Percentiles rank a stretch among this genome's conserved stretches.
Conservation (phyloP, 2,797 vertebrate genomes). For the Tauraco hartlaubi region DNA sequence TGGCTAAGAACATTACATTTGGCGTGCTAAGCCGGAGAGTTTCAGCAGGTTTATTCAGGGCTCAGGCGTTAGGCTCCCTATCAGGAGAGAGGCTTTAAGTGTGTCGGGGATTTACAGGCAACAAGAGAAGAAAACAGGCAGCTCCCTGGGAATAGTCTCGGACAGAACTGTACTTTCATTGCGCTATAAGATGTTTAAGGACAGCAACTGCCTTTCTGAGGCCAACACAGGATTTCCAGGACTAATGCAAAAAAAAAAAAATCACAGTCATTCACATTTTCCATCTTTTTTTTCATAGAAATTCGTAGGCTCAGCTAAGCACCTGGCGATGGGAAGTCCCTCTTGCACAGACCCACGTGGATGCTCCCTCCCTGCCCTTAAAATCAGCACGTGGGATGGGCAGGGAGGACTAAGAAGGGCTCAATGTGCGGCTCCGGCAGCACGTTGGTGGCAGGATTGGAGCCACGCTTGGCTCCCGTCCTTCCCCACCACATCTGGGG, state of each 20-base stretch:
- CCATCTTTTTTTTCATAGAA: background rate
- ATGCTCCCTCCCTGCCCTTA: background rate
- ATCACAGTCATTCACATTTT: background rate
- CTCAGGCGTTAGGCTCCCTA: conserved; percentile 24
- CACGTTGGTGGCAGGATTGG: background rate
- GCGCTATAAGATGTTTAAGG: background rate
- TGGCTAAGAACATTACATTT: conserved; percentile 24
- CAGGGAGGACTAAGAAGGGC: background rate
- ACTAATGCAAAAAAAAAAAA: background rate
- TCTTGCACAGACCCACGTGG: background rate
- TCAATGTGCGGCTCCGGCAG: background rate
- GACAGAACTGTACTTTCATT: background rate
- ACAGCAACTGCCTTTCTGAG: background rate
- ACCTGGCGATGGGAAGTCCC: accelerated
- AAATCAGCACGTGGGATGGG: background rate
- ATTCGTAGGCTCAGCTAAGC: background rate
- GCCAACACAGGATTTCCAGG: background rate
- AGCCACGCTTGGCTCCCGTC: background rate
- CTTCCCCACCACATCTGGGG: background rate
- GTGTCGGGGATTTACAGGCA: background rate
- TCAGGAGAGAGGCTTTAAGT: conserved; percentile 4
- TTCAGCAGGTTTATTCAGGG: conserved; percentile 20
- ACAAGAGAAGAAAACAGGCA: background rate
- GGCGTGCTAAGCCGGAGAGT: background rate
- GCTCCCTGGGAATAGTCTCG: background rate